A percentile compares a stretch with the other conserved stretches of the same genome.
Evolutionary conservation across 2,113 vertebrate genomes (phyloP).

Genomic region (Otis tarda): DNA sequence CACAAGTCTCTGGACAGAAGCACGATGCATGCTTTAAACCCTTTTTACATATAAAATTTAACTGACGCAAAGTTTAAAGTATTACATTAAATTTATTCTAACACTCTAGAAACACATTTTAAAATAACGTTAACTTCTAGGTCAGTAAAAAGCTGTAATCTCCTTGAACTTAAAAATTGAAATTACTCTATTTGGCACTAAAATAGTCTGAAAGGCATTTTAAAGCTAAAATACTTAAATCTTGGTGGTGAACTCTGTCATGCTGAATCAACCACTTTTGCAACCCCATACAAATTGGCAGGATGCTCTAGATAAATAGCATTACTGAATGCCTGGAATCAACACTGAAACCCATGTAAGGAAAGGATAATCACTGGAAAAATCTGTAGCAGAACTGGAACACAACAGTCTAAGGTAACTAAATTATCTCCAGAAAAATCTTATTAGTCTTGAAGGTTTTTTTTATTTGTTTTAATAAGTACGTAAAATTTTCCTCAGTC

Average conservation of each 20-base stretch:
- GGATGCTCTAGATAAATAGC: background rate
- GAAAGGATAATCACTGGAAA: background rate
- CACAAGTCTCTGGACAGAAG: background rate
- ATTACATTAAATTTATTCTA: background rate
- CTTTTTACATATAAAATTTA: background rate
- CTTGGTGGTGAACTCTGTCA: background rate
- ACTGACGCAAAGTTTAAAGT: background rate
- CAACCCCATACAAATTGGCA: background rate
- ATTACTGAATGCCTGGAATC: background rate
- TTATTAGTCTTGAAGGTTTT: background rate
- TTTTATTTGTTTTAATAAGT: background rate
- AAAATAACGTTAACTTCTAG: background rate
- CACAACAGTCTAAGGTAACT: background rate
- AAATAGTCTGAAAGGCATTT: background rate
- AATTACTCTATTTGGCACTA: background rate
- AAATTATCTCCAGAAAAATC: background rate
- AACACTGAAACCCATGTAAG: background rate
- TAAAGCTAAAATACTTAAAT: background rate
- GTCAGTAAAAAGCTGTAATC: background rate
- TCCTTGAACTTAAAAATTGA: background rate
- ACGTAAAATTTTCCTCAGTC: background rate
- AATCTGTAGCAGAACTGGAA: background rate
- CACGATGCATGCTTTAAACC: rapidly evolving
- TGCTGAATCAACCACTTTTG: background rate
- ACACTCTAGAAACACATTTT: background rate